These are phyloP conservation scores for Busseola fusca DNA, from an alignment of 2,888 invertebrate genomes.

Conservation along the genomic window DNA sequence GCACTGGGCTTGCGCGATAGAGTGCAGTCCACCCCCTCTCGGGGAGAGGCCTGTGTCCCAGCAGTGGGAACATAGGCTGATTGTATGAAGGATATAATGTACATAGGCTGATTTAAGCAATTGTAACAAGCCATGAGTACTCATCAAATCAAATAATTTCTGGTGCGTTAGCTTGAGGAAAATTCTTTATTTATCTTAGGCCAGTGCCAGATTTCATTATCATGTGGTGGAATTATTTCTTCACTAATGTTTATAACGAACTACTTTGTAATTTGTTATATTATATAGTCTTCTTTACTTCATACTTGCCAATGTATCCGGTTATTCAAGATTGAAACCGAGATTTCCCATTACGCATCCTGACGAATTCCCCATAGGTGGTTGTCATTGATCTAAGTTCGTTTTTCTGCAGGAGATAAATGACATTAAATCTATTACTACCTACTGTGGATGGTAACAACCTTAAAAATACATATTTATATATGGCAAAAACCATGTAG, in stretches of 20 bases:
- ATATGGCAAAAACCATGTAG: constrained; percentile 40
- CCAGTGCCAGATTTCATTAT: not conserved
- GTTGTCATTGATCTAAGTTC: constrained; percentile 35
- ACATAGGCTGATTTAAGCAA: too few relatives aligned
- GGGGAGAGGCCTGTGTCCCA: not conserved
- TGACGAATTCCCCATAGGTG: constrained; percentile 8
- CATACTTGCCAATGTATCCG: not conserved
- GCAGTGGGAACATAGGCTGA: not conserved
- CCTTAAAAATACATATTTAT: constrained; percentile 48
- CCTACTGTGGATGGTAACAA: constrained; percentile 1
- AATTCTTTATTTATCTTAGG: not conserved
- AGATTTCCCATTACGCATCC: constrained; percentile 19
- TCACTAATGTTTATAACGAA: not conserved
- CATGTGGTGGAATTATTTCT: too few relatives aligned
- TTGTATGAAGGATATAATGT: not conserved
- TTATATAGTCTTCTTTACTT: not conserved
- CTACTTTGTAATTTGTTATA: not conserved
- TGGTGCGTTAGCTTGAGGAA: not conserved
- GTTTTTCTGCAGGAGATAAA: constrained; percentile 26
- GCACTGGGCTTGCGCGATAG: not conserved
- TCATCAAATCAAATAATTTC: too few relatives aligned
- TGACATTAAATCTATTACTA: constrained; percentile 20
- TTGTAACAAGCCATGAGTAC: not conserved
- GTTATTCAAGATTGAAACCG: constrained; percentile 9
- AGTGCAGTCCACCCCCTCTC: not conserved